Evolutionary conservation across 92 coral and sea anemone species (phyloP), one percentile per base, ranked within the genome.

Genomic region (Bergia sp.): DNA sequence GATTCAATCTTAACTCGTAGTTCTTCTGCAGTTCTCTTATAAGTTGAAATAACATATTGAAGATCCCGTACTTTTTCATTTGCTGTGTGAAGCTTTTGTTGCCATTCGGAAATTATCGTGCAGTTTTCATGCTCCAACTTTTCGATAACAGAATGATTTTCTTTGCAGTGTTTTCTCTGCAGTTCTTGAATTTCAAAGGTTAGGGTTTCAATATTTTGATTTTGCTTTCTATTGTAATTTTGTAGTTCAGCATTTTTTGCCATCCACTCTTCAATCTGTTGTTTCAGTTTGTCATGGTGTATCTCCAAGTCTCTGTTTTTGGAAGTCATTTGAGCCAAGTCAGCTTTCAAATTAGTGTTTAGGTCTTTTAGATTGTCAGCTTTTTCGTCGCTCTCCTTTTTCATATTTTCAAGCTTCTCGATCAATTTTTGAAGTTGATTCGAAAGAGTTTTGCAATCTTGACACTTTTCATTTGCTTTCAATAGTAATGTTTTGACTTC

Each of bases 401-500:
- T n/a, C 37, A 39, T 21, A 37, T 81, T 50, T 37, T 58, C 47
- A 18, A 81, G 41, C 73, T 41, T 16, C 29, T 55, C 47, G 45
- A 57, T 58, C 74, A 61, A 61, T 13, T 58, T 11, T 15, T 81
- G 73, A 37, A 61, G 23, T 3, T 81, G 50, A 38, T 40, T 37
- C 1, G 74, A 38, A 16, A 58, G 47, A 37, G 16, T 81, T 39
- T 81, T 43, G 18, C 85, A 81, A 15, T 81, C 29, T 57, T n/a
- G 38, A 37, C 85, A 81, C 40, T 61, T 57, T 61, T 81, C 85
- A 81, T 64, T 58, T 61, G 37, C 12, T 57, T 40, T 81, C 16
- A n/a, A 21, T 20, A 81, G 37, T 81, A 61, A 40, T 57, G 47
- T n/a, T 57, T 81, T 58, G n/a, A 81, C 38, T 57, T 81, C 73